Conservation (phyloP, 1,140 invertebrate species). For the Drosophila sechellia region DNA sequence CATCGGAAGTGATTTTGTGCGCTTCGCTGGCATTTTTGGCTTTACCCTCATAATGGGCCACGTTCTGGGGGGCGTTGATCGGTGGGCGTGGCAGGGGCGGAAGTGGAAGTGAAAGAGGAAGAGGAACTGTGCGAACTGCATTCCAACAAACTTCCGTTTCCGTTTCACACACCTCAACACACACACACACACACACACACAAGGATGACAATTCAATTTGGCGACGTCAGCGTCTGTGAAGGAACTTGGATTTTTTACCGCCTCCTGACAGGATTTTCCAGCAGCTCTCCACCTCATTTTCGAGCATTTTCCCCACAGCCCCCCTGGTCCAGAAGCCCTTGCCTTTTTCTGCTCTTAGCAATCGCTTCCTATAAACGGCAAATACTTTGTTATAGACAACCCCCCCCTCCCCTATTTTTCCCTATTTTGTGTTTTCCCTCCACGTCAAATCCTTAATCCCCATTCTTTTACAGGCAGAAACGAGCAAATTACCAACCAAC, state of each 20-base stretch:
- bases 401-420: not conserved
- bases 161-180: constrained; percentile 47
- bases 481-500: constrained; percentile 75
- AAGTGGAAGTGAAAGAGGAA: constrained; percentile 6
- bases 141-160: constrained; percentile 80
- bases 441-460: constrained; percentile 47
- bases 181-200: constrained; percentile 3
- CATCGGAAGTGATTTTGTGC: constrained; percentile 81
- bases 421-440: constrained; percentile 12
- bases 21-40: constrained; percentile 55
- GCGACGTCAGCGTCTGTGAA: constrained; percentile 58
- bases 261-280: constrained; percentile 2
- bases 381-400: constrained; percentile 50
- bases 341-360: constrained; percentile 34
- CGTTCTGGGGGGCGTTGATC: constrained; percentile 4
- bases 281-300: not conserved
- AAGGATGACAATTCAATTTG: constrained; percentile 66
- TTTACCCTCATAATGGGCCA: constrained; percentile 54
- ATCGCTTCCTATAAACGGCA: constrained; percentile 51
- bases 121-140: constrained; percentile 54
- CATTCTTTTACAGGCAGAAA: constrained; percentile 49
- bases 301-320: not conserved
- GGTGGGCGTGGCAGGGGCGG: not conserved
- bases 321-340: constrained; percentile 1
- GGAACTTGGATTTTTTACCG: constrained; percentile 3